Conservation (phyloP, 2,113 vertebrate genomes). For the Callospermophilus lateralis region DNA sequence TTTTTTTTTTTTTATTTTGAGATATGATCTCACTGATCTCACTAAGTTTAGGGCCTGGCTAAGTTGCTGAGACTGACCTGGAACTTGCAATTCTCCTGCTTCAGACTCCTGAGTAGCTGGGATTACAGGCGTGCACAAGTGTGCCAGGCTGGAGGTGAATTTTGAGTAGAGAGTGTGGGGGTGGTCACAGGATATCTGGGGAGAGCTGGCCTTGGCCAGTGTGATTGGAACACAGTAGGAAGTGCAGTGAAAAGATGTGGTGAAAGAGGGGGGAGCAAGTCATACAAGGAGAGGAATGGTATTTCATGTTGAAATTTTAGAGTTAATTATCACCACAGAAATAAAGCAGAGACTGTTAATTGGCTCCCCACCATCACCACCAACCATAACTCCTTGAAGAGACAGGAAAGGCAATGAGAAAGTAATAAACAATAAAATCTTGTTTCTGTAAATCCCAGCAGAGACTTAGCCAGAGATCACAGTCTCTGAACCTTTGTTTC, state of each 20-base stretch:
- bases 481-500: not conserved
- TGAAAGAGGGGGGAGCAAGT: no score
- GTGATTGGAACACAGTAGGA: not conserved
- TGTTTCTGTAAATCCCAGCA: no score
- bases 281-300: not conserved
- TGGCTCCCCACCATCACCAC: not conserved
- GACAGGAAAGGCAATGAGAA: no score
- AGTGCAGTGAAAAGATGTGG: no score
- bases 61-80: no score
- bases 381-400: not conserved
- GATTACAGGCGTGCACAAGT: no score
- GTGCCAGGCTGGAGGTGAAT: not conserved
- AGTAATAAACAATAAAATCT: not conserved
- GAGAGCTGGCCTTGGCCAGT: not conserved
- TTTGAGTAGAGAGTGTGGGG: not conserved
- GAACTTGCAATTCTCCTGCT: no score
- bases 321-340: not conserved
- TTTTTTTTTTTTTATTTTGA: no score
- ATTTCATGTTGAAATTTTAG: constrained; percentile 27
- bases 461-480: not conserved
- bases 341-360: not conserved
- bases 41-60: no score
- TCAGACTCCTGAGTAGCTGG: no score
- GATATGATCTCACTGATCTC: no score
- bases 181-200: no score